Base-by-base conservation (phyloP, 2,113 vertebrate species). In the Anarhynchus alexandrinus region DNA sequence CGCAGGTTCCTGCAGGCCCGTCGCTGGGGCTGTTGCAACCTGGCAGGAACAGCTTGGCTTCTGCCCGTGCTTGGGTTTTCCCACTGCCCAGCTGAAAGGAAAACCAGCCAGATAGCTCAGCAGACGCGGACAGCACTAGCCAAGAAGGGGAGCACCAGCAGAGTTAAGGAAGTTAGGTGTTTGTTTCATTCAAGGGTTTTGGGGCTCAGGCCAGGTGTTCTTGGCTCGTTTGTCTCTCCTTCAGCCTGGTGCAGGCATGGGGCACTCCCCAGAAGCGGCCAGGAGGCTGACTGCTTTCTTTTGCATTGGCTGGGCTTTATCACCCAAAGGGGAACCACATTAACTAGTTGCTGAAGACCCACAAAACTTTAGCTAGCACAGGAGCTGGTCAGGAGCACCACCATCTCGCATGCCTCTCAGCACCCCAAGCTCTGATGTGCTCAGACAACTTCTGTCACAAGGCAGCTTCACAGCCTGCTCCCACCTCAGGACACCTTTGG, bases 1-100 rank as follows among this genome's bases (percentile, higher is more conserved):
- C 0, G 0, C 47, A 15, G 58, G n/a, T 51, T 90, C 54, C n/a
- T 2, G 1, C 55, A 20, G 10, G 30, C 25, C 26, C 15, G 2
- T 17, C 0, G 0, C 70, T 40, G 65, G 10, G 29, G 30, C 61
- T 52, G 70, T 36, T 40, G 34, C 42, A 64, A 3, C 15, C 57
- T 10, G 47, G 57, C 52, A 62, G 74, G 62, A 85, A 47, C 23
- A 17, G 34, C 21, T 29, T 29, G 25, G n/a, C 15, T 74, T 12
- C 69, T 78, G 32, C 34, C 38, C 1, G 0, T 8, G 9, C 30
- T n/a, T 0, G 1, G 21, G 20, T 32, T 45, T 72, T 67, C 17
- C n/a, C 23, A 5, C 32, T 34, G 57, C 61, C 65, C 51, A 51
- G 59, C 59, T 27, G 27, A 23, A 58, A 93, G 79, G 34, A 38